These are phyloP conservation scores for Brachyptera putata DNA, from an alignment of 2,888 invertebrate genomes.

Conservation along the genomic window DNA sequence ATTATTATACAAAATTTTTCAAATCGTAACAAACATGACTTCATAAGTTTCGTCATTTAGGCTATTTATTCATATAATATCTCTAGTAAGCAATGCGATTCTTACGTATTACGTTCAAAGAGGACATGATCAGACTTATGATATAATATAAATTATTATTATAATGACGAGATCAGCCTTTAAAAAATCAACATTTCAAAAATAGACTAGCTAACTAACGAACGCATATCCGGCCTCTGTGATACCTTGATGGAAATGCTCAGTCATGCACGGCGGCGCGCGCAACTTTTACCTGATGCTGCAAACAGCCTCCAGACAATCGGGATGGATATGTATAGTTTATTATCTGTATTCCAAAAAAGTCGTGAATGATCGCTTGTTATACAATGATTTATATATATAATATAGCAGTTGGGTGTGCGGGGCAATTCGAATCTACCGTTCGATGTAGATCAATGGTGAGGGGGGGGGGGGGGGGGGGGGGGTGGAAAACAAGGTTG, in stretches of 20 bases:
- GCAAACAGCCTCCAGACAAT: no score
- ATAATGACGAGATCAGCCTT: constrained; percentile 24
- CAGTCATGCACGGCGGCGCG: no score
- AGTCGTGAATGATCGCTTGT: constrained; percentile 19
- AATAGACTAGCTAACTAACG: constrained; percentile 30
- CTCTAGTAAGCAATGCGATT: constrained; percentile 21
- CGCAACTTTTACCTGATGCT: no score
- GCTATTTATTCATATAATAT: no score
- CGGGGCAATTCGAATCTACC: no score
- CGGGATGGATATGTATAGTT: constrained; percentile 37
- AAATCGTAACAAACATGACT: constrained; percentile 54
- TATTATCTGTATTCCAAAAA: constrained; percentile 30
- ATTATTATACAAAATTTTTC: constrained; percentile 55
- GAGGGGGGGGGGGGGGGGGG: no score
- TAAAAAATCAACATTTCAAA: constrained; percentile 33
- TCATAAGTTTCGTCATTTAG: constrained; percentile 52
- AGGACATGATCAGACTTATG: constrained; percentile 30
- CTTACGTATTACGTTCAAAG: constrained; percentile 3
- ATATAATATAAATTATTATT: constrained; percentile 17
- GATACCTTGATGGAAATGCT: no score
- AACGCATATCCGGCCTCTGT: no score
- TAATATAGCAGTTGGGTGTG: no score
- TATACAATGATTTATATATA: no score
- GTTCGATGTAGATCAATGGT: no score
- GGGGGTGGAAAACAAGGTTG: background rate